These are phyloP conservation scores for Hirundichthys speculiger DNA, from an alignment of 2,113 vertebrate species.

Conservation along the genomic window DNA sequence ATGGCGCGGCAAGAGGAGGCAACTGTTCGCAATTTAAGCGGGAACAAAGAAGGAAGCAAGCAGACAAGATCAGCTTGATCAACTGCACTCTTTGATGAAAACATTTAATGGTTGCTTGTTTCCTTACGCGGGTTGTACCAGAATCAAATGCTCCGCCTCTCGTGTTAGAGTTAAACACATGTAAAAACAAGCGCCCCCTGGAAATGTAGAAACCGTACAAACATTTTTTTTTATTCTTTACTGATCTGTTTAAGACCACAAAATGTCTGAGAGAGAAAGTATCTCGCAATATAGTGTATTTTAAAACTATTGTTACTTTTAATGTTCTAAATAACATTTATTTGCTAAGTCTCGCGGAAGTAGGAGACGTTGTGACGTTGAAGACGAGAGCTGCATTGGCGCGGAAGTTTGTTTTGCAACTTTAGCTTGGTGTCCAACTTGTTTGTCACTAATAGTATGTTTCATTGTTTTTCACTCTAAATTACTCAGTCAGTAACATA, in stretches of 20 bases:
- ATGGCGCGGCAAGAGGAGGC: no score
- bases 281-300: no score
- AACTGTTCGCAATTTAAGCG: background rate
- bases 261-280: no score
- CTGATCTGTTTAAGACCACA: no score
- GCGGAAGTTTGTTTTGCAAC: constrained; percentile 64
- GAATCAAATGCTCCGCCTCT: background rate
- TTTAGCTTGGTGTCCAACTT: background rate
- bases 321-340: no score
- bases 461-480: background rate
- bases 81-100: constrained; percentile 3
- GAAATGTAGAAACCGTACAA: background rate
- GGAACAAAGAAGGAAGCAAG: background rate
- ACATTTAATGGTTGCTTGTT: background rate
- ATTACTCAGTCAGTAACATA: background rate
- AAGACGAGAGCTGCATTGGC: constrained; percentile 43
- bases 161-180: no score
- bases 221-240: no score
- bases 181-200: background rate
- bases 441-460: constrained; percentile 32
- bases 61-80: background rate
- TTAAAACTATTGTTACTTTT: no score
- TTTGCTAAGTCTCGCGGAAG: constrained; percentile 1
- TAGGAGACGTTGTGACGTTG: background rate
- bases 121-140: background rate